Evolutionary conservation across 2,888 invertebrate genomes (phyloP).

Genomic region (Pollenia amentaria): DNA sequence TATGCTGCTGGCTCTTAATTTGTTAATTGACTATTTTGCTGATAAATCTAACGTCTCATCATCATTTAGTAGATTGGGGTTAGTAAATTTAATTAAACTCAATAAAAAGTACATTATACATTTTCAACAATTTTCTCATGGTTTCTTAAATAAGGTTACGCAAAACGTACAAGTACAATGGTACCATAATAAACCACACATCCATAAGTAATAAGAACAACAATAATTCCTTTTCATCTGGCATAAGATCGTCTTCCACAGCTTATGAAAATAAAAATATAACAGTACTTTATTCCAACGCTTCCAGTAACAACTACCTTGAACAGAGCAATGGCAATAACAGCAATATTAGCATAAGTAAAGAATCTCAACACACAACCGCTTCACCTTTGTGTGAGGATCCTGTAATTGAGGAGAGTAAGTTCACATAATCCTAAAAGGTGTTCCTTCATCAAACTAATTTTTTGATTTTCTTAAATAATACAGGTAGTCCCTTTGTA

Average conservation of each 20-base stretch:
- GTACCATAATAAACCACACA: conserved; percentile 60
- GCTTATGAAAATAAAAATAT: conserved; percentile 48
- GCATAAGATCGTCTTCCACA: conserved; percentile 8
- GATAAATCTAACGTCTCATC: conserved; percentile 78
- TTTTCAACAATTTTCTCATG: conserved; percentile 3
- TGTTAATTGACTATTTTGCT: conserved; percentile 82
- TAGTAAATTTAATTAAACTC: conserved; percentile 35
- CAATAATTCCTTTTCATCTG: conserved; percentile 36
- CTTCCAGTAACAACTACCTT: conserved; percentile 41
- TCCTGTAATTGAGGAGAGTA: conserved; percentile 72
- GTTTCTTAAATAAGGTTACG: conserved; percentile 59
- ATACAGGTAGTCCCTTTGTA: conserved; percentile 88
- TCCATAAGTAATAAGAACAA: conserved; percentile 21
- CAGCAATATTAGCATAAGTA: conserved; percentile 48
- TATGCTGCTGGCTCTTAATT: conserved; percentile 80
- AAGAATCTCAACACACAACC: conserved; percentile 73
- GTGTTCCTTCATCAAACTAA: neutral
- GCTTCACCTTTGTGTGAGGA: conserved; percentile 78
- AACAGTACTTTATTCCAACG: conserved; percentile 51
- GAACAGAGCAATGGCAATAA: conserved; percentile 53
- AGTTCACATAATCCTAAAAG: neutral
- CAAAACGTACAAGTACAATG: conserved; percentile 69
- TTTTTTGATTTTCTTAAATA: conserved; percentile 72
- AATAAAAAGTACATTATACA: conserved; percentile 10
- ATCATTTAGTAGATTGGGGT: conserved; percentile 82